Conservation (phyloP, 53 echinoderm and acorn worm genomes). For the Zoroaster sp. region DNA sequence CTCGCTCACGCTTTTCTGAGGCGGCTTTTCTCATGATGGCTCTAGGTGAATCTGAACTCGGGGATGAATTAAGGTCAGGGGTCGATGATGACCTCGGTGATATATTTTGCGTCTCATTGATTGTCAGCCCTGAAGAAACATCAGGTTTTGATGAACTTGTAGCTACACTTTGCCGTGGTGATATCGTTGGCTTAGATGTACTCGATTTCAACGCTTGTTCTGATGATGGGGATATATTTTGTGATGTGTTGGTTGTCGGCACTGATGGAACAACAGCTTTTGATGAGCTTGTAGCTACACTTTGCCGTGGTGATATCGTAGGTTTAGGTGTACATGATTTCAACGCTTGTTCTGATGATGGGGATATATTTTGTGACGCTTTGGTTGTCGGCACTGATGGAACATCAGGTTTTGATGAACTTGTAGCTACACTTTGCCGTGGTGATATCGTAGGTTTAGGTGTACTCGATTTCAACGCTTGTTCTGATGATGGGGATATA, state of each 20-base stretch:
- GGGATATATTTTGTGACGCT: neutral
- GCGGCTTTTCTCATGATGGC: conserved; percentile 65
- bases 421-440: neutral
- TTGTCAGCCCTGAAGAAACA: neutral
- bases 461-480: neutral
- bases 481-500: neutral
- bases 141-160: neutral
- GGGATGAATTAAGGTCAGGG: neutral
- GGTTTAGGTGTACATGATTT: neutral
- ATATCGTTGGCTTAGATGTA: neutral
- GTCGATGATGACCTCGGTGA: neutral
- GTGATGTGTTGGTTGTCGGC: neutral
- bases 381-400: neutral
- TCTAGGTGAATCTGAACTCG: neutral
- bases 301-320: neutral
- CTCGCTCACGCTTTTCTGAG: conserved; percentile 81
- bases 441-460: neutral
- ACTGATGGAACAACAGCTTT: neutral
- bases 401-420: neutral
- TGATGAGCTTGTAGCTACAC: neutral
- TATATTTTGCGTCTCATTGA: neutral
- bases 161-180: neutral
- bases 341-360: neutral
- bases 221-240: neutral
- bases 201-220: neutral